phyloP scores from a whole-genome alignment of 2,888 invertebrate genomes.

The Lasioglossum figueresi region DNA sequence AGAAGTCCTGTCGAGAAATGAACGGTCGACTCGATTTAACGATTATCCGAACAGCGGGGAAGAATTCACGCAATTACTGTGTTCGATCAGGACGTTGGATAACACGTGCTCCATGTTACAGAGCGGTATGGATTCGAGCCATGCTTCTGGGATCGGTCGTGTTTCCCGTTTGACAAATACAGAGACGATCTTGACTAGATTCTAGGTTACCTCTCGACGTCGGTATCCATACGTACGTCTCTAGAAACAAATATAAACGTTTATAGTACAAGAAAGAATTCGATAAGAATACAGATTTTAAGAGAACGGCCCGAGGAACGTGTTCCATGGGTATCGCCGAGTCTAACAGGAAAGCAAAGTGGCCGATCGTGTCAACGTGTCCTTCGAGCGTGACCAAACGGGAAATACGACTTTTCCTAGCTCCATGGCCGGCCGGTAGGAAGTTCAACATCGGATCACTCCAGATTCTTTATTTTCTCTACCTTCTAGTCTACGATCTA shows the following conservation, averaged over 20 bases:
- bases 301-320: neutral
- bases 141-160: neutral
- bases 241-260: neutral
- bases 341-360: neutral
- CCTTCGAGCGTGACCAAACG: slow-evolving; percentile 9
- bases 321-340: neutral
- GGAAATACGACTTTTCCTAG: slow-evolving; percentile 11
- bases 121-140: neutral
- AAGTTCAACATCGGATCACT: slow-evolving; percentile 49
- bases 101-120: neutral
- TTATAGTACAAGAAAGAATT: neutral
- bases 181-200: neutral
- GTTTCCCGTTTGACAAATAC: neutral
- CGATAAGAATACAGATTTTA: neutral
- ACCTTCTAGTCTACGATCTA: slow-evolving; percentile 66
- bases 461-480: slow-evolving; percentile 54
- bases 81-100: slow-evolving; percentile 23
- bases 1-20: slow-evolving; percentile 14
- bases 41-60: slow-evolving; percentile 28
- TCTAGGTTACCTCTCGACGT: neutral
- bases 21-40: slow-evolving; percentile 39
- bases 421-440: neutral
- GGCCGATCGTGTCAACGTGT: neutral
- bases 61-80: slow-evolving; percentile 25
- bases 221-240: neutral